Base-by-base conservation (phyloP, 2,797 vertebrate genomes). In the Crenuchus spilurus region DNA sequence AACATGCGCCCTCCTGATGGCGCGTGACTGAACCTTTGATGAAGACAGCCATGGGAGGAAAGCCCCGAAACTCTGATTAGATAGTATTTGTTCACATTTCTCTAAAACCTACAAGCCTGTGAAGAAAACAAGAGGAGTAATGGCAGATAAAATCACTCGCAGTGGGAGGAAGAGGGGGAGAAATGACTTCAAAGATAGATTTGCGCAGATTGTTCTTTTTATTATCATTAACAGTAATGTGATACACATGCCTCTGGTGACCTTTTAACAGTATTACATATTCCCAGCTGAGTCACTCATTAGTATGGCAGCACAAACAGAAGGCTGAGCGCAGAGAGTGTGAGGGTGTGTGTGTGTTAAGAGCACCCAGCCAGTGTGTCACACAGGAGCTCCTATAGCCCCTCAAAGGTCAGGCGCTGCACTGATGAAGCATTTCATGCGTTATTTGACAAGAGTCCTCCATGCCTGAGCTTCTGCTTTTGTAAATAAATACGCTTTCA, bases 161-260 rank as follows among this genome's bases (percentile, higher is more conserved):
- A 66, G 63, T 90, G 82, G 39, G 62, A 84, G 80, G 81, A 54
- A 77, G 33, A 62, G 16, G 39, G 35, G 57, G 37, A 54, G 79
- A 80, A 89, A 86, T 70, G 74, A 70, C 84, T 86, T 83, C 70
- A 74, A 78, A 85, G 83, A 87, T 84, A 86, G 82, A 88, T 90
- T 86, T 84, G 86, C 84, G 78, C 88, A 90, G 88, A 91, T 88
- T 91, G 89, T 89, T 92, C 87, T 90, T 91, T 92, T 92, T 91
- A 90, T 92, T 92, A 87, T 89, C 87, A 89, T 91, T 92, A 92
- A 89, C 90, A 89, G 85, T 88, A 90, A 91, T 91, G 88, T 90
- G 88, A 90, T 90, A 87, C 85, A 64, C 88, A 87, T 84, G 88
- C 88, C 91, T 89, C 87, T 60, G 70, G 86, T 90, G 88, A 92